These are phyloP conservation scores for Echeneis naucrates DNA, from an alignment of 2,797 vertebrate genomes.

Conservation along the genomic window DNA sequence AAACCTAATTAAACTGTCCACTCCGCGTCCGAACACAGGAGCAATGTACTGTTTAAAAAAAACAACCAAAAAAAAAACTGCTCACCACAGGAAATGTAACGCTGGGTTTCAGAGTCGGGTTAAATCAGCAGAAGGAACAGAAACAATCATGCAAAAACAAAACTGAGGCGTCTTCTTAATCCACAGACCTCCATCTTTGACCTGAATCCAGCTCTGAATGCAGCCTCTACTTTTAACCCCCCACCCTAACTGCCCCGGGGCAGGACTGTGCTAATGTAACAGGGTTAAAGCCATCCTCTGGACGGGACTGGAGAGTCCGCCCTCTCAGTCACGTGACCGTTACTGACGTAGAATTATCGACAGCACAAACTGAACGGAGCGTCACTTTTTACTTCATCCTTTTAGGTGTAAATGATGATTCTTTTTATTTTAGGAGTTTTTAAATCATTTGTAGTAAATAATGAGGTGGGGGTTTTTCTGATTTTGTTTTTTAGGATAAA, in stretches of 20 bases:
- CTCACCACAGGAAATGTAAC: conserved; percentile 14
- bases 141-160: background rate
- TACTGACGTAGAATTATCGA: conserved; percentile 29
- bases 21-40: conserved; percentile 26
- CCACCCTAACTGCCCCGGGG: conserved; percentile 46
- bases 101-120: conserved; percentile 35
- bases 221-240: conserved; percentile 15
- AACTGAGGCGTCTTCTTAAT: background rate
- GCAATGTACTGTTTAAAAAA: conserved; percentile 36
- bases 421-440: conserved; percentile 41
- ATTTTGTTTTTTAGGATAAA: conserved; percentile 19
- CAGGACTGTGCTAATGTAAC: conserved; percentile 32
- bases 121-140: background rate
- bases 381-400: conserved; percentile 31
- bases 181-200: background rate
- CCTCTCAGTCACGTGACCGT: conserved; percentile 53
- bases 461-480: background rate
- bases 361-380: conserved; percentile 28
- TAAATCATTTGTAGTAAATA: conserved; percentile 15
- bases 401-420: conserved; percentile 36
- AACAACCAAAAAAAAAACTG: no score
- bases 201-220: conserved; percentile 36
- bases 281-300: conserved; percentile 62
- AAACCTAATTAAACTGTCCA: conserved; percentile 78
- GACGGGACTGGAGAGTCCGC: conserved; percentile 38